Conservation (phyloP, 2,888 invertebrate species). For the Drymonia ruficornis region DNA sequence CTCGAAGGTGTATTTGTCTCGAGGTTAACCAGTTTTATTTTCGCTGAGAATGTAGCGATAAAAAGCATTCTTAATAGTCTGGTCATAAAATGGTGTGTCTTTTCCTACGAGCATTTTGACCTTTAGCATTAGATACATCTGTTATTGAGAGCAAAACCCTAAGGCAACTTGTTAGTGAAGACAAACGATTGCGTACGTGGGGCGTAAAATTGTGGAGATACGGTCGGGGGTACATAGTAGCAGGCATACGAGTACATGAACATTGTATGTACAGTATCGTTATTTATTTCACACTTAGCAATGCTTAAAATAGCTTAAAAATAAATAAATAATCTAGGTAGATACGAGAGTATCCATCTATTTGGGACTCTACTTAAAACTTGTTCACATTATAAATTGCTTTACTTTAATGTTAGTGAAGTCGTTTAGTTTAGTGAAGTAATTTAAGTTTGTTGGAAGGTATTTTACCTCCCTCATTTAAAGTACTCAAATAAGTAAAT, state of each 20-base stretch:
- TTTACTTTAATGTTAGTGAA: background rate
- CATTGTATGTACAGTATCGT: background rate
- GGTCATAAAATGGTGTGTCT: conserved; percentile 58
- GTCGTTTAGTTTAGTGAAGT: background rate
- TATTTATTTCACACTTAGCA: too few species aligned
- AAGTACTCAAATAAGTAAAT: too few species aligned
- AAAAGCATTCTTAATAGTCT: conserved; percentile 62
- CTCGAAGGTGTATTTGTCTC: conserved; percentile 44
- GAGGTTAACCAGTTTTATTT: conserved; percentile 54
- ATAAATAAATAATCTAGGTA: background rate
- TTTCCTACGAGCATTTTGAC: conserved; percentile 60
- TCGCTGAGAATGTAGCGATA: conserved; percentile 56
- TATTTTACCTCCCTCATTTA: background rate
- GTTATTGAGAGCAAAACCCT: conserved; percentile 51
- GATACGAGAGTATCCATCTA: background rate
- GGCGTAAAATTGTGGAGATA: conserved; percentile 37
- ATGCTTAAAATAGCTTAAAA: too few species aligned
- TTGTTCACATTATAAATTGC: too few species aligned
- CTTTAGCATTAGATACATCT: conserved; percentile 57
- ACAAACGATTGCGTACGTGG: conserved; percentile 46
- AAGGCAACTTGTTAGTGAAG: conserved; percentile 50
- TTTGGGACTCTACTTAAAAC: too few species aligned
- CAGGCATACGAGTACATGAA: background rate
- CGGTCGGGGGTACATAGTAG: conserved; percentile 10
- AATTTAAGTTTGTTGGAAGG: background rate